Percentiles rank a stretch among this genome's conserved stretches.
Conservation (phyloP, 1,140 invertebrate genomes). For the Pseudomyrmex pallidus region DNA sequence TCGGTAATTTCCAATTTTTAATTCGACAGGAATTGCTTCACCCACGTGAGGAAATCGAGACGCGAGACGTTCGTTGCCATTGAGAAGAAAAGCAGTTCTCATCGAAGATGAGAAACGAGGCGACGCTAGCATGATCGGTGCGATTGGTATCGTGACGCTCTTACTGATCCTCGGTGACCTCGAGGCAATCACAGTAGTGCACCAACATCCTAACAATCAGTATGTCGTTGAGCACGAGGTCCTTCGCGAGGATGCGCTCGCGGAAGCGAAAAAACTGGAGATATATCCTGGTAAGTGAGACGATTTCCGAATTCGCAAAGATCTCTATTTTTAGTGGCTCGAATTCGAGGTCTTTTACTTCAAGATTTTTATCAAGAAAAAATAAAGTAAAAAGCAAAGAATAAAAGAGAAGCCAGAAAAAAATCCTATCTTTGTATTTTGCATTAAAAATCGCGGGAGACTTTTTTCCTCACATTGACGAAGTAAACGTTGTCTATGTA, state of each 20-base stretch:
- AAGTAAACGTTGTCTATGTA: too few relatives aligned
- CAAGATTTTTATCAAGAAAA: background rate
- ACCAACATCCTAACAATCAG: slow-evolving; percentile 79
- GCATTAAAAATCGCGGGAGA: too few relatives aligned
- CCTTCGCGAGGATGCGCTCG: slow-evolving; percentile 77
- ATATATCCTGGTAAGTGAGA: slow-evolving; percentile 77
- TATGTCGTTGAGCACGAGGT: slow-evolving; percentile 81
- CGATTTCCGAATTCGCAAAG: background rate
- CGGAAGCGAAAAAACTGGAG: slow-evolving; percentile 77
- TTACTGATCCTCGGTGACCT: slow-evolving; percentile 75
- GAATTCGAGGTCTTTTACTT: background rate
- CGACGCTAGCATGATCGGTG: slow-evolving; percentile 78
- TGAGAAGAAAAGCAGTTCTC: slow-evolving; percentile 14
- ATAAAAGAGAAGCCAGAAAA: too few relatives aligned
- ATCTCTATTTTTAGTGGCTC: background rate
- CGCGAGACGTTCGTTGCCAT: background rate
- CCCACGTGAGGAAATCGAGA: background rate
- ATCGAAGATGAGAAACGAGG: slow-evolving; percentile 73
- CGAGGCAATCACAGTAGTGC: slow-evolving; percentile 78
- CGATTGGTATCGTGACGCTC: slow-evolving; percentile 70
- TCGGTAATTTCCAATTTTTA: background rate
- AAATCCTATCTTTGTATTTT: too few relatives aligned
- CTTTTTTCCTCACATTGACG: too few relatives aligned
- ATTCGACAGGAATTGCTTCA: slow-evolving; percentile 17
- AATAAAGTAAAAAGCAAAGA: background rate